These are phyloP conservation scores for Psittacula cyanocephala DNA, from an alignment of 2,113 vertebrate genomes.

Conservation along the genomic window DNA sequence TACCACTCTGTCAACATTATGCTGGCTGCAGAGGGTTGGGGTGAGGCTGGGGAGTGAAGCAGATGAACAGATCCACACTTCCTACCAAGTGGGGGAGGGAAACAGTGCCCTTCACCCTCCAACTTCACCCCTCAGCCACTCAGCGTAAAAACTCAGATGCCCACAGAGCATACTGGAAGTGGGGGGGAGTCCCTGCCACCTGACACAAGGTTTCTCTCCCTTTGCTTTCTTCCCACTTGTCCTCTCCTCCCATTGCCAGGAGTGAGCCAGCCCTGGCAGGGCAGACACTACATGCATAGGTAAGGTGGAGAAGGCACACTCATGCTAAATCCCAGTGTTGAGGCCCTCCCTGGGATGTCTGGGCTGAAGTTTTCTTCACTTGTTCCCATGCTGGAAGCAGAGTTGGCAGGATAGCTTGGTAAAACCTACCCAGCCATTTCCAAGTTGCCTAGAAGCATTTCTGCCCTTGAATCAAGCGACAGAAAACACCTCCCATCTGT, in stretches of 20 bases:
- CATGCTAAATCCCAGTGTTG: neutral
- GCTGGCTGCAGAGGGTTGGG: neutral
- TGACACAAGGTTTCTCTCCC: neutral
- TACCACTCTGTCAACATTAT: constrained; percentile 56
- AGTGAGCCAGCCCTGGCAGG: neutral
- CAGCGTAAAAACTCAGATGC: neutral
- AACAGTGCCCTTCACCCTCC: neutral
- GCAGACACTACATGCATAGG: neutral
- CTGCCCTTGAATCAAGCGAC: constrained; percentile 1
- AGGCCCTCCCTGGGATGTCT: neutral
- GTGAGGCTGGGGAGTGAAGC: neutral
- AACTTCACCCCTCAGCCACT: neutral
- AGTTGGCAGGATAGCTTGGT: neutral
- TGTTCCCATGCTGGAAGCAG: neutral
- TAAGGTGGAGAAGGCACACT: neutral
- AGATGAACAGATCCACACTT: neutral
- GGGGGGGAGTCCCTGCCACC: neutral
- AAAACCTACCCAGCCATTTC: constrained; percentile 7
- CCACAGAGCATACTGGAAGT: neutral
- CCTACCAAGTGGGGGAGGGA: neutral
- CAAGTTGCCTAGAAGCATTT: constrained; percentile 28
- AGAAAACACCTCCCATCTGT: constrained; percentile 50
- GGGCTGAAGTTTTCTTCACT: constrained; percentile 1
- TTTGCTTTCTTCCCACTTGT: neutral
- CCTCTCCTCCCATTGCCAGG: neutral